Evolutionary conservation across 2,797 vertebrate species (phyloP).

Genomic region (Alcedo atthis): DNA sequence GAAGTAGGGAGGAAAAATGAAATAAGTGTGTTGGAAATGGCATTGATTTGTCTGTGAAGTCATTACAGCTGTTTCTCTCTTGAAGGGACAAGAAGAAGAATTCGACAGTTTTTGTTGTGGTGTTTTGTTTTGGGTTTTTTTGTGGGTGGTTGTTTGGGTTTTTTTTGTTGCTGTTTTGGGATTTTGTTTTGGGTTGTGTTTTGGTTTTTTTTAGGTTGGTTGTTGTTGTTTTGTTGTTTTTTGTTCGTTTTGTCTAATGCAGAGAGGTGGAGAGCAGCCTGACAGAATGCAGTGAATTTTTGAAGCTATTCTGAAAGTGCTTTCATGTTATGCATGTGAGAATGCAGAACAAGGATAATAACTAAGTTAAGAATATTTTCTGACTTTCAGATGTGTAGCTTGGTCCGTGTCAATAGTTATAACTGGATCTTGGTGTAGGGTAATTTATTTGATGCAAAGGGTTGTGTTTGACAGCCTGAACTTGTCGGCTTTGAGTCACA

Average conservation of each 20-base stretch:
- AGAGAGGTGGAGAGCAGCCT: not conserved
- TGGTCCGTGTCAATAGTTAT: slow-evolving; percentile 56
- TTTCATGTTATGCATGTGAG: slow-evolving; percentile 34
- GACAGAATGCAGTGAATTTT: slow-evolving; percentile 41
- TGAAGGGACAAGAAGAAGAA: not conserved
- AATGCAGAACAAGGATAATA: slow-evolving; percentile 7
- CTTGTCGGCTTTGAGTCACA: slow-evolving; percentile 54
- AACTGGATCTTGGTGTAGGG: slow-evolving; percentile 17
- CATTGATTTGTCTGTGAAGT: slow-evolving; percentile 36
- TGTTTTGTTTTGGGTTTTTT: too few relatives aligned
- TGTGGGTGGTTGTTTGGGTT: too few relatives aligned
- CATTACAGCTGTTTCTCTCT: slow-evolving; percentile 38
- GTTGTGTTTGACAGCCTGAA: slow-evolving; percentile 50
- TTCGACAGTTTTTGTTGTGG: not conserved
- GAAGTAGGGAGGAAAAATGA: not conserved
- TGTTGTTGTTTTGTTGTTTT: not conserved
- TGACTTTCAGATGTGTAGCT: slow-evolving; percentile 50
- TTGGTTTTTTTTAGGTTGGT: too few relatives aligned
- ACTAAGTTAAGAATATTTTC: slow-evolving; percentile 47
- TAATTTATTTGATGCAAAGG: slow-evolving; percentile 43
- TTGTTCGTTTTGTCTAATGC: not conserved
- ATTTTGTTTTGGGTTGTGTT: too few relatives aligned
- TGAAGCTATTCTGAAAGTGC: slow-evolving; percentile 23
- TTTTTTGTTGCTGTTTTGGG: too few relatives aligned
- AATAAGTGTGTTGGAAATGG: slow-evolving; percentile 36